A percentile compares a stretch with the other conserved stretches of the same genome.
phyloP scores from a whole-genome alignment of 2,113 vertebrate species.

The Isichthys henryi region DNA sequence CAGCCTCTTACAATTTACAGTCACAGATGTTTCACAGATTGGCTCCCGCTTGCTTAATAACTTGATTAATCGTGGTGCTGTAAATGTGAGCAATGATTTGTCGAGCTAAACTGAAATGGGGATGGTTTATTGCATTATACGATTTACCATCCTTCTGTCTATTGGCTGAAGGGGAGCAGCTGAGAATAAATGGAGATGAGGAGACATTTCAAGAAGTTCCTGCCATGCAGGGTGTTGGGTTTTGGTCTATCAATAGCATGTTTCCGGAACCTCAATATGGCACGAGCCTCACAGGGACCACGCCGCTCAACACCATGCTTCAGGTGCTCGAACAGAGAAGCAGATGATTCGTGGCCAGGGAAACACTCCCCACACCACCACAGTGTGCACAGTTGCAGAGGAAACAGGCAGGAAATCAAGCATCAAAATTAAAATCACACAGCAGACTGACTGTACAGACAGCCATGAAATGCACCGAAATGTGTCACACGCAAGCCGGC shows the following conservation, averaged over 20 bases:
- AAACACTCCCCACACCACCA: constrained; percentile 37
- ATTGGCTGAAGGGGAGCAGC: neutral
- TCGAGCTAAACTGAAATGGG: neutral
- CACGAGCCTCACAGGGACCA: neutral
- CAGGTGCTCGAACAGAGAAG: neutral
- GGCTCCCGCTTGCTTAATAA: neutral
- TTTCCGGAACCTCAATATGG: neutral
- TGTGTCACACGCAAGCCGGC: constrained; percentile 37
- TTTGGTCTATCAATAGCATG: neutral
- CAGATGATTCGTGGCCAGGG: constrained; percentile 46
- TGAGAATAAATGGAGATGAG: neutral
- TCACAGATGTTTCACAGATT: neutral
- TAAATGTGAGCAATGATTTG: neutral
- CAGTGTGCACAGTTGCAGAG: constrained; percentile 35
- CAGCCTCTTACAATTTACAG: neutral
- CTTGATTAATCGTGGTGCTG: neutral
- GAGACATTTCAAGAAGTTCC: neutral
- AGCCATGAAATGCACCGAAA: constrained; percentile 41
- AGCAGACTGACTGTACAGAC: constrained; percentile 34
- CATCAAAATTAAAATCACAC: constrained; percentile 47
- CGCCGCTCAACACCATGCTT: neutral
- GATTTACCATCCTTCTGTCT: neutral
- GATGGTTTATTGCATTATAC: neutral
- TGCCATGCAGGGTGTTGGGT: neutral
- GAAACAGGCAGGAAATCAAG: constrained; percentile 23